Evolutionary conservation across 2,888 invertebrate species (phyloP).

Genomic region (Macrosiphum euphorbiae): DNA sequence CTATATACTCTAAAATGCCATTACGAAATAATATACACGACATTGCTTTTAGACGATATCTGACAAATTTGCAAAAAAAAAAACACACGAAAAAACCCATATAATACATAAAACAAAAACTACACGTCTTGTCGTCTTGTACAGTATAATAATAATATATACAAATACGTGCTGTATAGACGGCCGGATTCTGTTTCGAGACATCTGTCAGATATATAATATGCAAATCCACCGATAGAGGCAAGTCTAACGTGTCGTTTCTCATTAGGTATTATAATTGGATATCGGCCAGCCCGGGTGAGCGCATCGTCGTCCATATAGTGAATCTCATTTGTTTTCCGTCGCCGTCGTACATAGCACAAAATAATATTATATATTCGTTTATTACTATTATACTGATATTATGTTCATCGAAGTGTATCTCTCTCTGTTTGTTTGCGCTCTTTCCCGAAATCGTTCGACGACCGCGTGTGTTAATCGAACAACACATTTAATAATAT

Average conservation of each 20-base stretch:
- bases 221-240: constrained; percentile 41
- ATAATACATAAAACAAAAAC: neutral
- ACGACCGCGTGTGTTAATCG: neutral
- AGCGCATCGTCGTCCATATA: neutral
- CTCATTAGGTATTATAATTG: constrained; percentile 54
- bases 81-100: neutral
- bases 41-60: constrained; percentile 45
- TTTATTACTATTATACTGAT: neutral
- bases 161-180: neutral
- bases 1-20: neutral
- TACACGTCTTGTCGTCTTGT: too few species aligned
- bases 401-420: neutral
- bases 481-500: neutral
- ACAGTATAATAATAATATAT: neutral
- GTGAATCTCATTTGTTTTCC: constrained; percentile 27
- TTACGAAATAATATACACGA: neutral
- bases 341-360: neutral
- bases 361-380: neutral
- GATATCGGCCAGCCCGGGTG: constrained; percentile 38
- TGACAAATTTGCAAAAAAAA: constrained; percentile 21
- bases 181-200: constrained; percentile 26
- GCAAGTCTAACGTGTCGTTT: constrained; percentile 33
- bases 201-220: constrained; percentile 25
- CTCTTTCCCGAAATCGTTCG: neutral
- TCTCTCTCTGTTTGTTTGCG: neutral